Conservation (phyloP, 2,888 invertebrate species). For the Ormia ochracea region DNA sequence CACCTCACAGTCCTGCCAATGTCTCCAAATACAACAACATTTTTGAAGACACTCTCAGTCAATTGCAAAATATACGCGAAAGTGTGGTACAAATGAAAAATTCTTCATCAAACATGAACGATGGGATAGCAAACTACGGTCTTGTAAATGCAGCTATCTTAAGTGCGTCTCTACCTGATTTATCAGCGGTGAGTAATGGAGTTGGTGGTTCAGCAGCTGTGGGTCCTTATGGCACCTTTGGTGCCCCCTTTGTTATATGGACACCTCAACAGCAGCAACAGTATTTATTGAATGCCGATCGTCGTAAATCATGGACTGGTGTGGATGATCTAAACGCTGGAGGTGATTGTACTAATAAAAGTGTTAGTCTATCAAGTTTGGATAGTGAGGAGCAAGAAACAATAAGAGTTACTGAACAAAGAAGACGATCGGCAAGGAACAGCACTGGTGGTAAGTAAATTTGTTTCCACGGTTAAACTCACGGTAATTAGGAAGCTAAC, state of each 20-base stretch:
- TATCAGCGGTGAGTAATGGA: conserved; percentile 68
- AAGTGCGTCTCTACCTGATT: conserved; percentile 75
- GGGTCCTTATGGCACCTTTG: conserved; percentile 63
- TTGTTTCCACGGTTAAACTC: too few species aligned
- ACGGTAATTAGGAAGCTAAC: too few species aligned
- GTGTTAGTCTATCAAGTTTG: conserved; percentile 86
- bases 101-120: conserved; percentile 72
- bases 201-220: conserved; percentile 59
- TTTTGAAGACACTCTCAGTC: conserved; percentile 77
- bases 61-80: conserved; percentile 76
- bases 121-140: conserved; percentile 70
- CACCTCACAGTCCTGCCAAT: conserved; percentile 90
- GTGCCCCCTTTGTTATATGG: conserved; percentile 71
- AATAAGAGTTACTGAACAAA: conserved; percentile 78
- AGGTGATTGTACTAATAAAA: conserved; percentile 79
- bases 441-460: conserved; percentile 78
- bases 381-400: conserved; percentile 91
- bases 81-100: conserved; percentile 77
- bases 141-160: conserved; percentile 70
- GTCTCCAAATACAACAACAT: conserved; percentile 84
- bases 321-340: conserved; percentile 82
- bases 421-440: conserved; percentile 77
- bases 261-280: conserved; percentile 71
- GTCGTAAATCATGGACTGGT: conserved; percentile 92
- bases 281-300: conserved; percentile 75